phyloP scores from a whole-genome alignment of 2,888 invertebrate genomes.

The Tryphoninae sp. region DNA sequence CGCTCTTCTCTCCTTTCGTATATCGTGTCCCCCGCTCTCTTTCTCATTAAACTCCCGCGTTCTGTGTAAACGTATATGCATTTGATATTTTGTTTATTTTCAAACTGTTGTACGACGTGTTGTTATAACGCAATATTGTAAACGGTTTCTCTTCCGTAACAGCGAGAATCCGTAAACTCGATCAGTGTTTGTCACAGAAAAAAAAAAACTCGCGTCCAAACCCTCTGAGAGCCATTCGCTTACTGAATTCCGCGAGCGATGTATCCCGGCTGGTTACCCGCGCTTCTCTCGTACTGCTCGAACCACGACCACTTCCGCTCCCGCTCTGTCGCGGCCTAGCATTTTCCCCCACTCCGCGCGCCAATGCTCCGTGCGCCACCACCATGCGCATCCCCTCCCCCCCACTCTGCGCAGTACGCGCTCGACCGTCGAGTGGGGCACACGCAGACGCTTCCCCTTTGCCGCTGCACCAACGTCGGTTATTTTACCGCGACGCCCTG shows the following conservation, averaged over 20 bases:
- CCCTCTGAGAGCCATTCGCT: conserved; percentile 78
- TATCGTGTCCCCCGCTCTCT: conserved; percentile 1
- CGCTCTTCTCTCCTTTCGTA: not conserved
- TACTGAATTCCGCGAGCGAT: conserved; percentile 77
- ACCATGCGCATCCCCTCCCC: conserved; percentile 1
- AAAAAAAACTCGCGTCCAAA: conserved; percentile 67
- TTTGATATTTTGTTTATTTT: conserved; percentile 11
- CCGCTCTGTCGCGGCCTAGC: conserved; percentile 32
- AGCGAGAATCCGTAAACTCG: conserved; percentile 38
- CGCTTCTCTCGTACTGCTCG: conserved; percentile 75
- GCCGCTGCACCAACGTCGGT: conserved; percentile 29
- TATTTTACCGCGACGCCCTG: conserved; percentile 61
- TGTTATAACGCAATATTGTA: not conserved
- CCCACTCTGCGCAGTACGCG: not conserved
- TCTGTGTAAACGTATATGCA: conserved; percentile 6
- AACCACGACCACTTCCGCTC: conserved; percentile 63
- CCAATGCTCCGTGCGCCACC: not conserved
- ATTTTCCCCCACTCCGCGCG: conserved; percentile 4
- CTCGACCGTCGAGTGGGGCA: conserved; percentile 20
- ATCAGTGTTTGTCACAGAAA: not conserved
- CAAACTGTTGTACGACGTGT: conserved; percentile 21
- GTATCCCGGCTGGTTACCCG: conserved; percentile 79
- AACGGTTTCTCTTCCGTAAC: conserved; percentile 35
- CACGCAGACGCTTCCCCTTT: not conserved
- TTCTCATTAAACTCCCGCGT: conserved; percentile 26